phyloP scores from a whole-genome alignment of 2,113 vertebrate species.

The Notothenia rossii region DNA sequence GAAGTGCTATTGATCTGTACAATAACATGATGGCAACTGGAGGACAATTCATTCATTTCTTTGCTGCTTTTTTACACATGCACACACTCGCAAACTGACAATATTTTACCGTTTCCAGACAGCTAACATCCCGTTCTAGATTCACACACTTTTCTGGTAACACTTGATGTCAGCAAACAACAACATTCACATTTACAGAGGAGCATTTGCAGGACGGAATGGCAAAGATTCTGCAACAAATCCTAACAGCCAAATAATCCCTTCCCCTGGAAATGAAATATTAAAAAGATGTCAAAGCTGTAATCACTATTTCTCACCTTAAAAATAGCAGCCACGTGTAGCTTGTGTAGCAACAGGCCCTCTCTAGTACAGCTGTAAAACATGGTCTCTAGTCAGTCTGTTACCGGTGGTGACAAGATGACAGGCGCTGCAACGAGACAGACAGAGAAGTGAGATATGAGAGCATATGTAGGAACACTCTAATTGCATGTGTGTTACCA shows the following conservation, averaged over 20 bases:
- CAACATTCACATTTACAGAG: conserved; percentile 5
- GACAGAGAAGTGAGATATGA: background rate
- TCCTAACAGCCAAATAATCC: conserved; percentile 1
- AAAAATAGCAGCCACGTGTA: conserved; percentile 62
- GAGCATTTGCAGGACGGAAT: conserved; percentile 22
- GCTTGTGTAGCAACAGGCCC: conserved; percentile 50
- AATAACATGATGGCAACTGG: conserved; percentile 19
- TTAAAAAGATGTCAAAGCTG: conserved; percentile 36
- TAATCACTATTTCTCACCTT: conserved; percentile 32
- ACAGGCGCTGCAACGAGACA: conserved; percentile 28
- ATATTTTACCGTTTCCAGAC: conserved; percentile 12
- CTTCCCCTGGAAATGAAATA: background rate
- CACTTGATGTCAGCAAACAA: conserved; percentile 20
- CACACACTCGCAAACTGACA: conserved; percentile 15
- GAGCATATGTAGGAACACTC: background rate
- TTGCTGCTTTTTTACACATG: background rate
- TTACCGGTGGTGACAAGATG: conserved; percentile 54
- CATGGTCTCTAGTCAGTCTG: conserved; percentile 34
- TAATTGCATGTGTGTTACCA: conserved; percentile 13
- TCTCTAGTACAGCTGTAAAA: conserved; percentile 33
- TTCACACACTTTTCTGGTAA: conserved; percentile 16
- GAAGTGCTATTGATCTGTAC: conserved; percentile 14
- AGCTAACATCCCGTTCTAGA: conserved; percentile 4
- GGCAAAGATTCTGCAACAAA: conserved; percentile 12
- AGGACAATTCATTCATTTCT: conserved; percentile 4